Conservation (phyloP, 1,140 invertebrate species). For the Agrypnia vestita region DNA sequence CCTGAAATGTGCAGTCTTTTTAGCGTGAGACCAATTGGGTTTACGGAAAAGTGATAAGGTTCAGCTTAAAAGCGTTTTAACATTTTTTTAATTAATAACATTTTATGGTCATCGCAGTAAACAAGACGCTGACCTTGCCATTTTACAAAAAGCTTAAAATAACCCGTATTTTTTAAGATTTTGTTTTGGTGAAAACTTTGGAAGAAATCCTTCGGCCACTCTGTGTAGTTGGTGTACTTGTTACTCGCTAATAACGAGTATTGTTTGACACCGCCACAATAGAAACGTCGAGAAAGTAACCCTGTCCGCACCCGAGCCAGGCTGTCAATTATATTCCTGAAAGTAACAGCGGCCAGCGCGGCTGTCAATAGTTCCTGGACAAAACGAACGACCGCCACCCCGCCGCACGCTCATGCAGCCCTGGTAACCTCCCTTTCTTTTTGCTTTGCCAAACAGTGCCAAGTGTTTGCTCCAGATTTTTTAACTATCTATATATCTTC, state of each 20-base stretch:
- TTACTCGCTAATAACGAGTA: not conserved
- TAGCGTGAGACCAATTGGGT: too few species aligned
- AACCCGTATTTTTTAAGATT: too few species aligned
- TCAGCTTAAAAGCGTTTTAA: too few species aligned
- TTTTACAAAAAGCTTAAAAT: too few species aligned
- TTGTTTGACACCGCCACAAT: not conserved
- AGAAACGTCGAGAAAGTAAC: not conserved
- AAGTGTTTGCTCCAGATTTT: slow-evolving; percentile 37
- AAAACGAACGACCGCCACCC: slow-evolving; percentile 31
- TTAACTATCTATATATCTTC: slow-evolving; percentile 35
- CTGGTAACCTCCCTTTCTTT: slow-evolving; percentile 3
- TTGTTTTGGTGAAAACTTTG: too few species aligned
- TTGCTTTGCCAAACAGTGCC: slow-evolving; percentile 26
- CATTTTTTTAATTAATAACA: too few species aligned
- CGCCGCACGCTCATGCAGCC: not conserved
- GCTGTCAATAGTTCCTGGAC: slow-evolving; percentile 28
- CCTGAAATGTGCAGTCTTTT: too few species aligned
- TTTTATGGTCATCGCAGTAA: too few species aligned
- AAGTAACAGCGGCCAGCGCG: slow-evolving; percentile 6
- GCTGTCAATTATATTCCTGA: slow-evolving; percentile 27
- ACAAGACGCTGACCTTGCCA: too few species aligned
- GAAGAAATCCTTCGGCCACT: too few species aligned
- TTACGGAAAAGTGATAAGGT: too few species aligned
- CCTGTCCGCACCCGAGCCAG: slow-evolving; percentile 12
- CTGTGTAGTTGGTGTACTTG: too few species aligned